Evolutionary conservation across 2,888 invertebrate species (phyloP).

Genomic region (Acleris literana): DNA sequence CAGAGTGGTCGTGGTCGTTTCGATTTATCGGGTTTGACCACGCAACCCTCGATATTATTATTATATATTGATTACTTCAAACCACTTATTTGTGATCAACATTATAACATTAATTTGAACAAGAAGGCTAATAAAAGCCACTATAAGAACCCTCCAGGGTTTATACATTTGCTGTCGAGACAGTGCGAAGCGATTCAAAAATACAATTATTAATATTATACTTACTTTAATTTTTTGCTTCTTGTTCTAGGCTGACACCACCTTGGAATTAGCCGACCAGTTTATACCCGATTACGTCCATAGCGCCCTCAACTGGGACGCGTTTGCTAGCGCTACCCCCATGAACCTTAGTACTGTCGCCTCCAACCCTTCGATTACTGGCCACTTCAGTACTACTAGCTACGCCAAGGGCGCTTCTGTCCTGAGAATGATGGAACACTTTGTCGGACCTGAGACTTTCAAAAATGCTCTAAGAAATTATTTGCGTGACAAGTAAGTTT

Average conservation of each 20-base stretch:
- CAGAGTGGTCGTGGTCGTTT: too few relatives aligned
- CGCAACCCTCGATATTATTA: too few relatives aligned
- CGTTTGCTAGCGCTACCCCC: conserved; percentile 64
- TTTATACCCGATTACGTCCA: conserved; percentile 89
- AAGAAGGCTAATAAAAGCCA: too few relatives aligned
- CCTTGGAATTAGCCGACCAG: conserved; percentile 77
- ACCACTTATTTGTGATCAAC: too few relatives aligned
- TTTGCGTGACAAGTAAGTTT: conserved; percentile 79
- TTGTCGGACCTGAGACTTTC: conserved; percentile 83
- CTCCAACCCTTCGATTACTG: conserved; percentile 75
- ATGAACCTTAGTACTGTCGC: conserved; percentile 83
- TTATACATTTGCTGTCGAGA: too few relatives aligned
- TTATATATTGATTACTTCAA: too few relatives aligned
- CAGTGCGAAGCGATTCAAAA: too few relatives aligned
- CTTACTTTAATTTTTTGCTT: neutral
- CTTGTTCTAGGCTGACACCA: conserved; percentile 60
- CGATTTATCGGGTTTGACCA: too few relatives aligned
- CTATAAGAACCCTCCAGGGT: too few relatives aligned
- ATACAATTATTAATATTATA: too few relatives aligned
- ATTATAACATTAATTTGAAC: too few relatives aligned
- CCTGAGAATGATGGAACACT: conserved; percentile 86
- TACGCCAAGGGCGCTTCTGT: conserved; percentile 87
- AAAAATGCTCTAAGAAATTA: conserved; percentile 83
- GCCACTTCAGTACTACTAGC: conserved; percentile 86
- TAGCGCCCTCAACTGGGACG: conserved; percentile 84